A percentile compares a stretch with the other conserved stretches of the same genome.
phyloP scores from a whole-genome alignment of 2,797 vertebrate species.

The Okamejei kenojei region DNA sequence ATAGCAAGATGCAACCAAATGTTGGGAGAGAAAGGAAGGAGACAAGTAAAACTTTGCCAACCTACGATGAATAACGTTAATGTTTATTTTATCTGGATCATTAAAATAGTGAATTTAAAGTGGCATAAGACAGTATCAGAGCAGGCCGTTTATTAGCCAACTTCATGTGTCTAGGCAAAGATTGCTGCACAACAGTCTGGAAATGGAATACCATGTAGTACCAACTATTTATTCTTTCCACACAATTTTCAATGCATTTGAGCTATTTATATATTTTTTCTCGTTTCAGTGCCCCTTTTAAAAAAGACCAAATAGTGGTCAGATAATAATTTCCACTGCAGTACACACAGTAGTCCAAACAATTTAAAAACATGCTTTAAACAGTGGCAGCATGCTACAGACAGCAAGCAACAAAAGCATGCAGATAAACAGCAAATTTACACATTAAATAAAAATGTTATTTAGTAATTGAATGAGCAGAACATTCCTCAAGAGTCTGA shows the following conservation, averaged over 20 bases:
- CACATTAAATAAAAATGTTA: neutral
- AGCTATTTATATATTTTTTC: neutral
- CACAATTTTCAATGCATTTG: neutral
- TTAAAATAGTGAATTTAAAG: neutral
- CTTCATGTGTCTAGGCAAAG: neutral
- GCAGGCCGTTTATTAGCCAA: neutral
- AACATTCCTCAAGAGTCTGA: neutral
- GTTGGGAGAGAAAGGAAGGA: neutral
- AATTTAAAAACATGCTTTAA: neutral
- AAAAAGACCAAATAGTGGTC: neutral
- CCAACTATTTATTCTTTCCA: neutral
- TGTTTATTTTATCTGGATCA: neutral
- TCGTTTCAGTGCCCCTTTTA: neutral
- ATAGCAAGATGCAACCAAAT: neutral
- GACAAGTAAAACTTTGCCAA: neutral
- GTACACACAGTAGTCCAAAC: slow-evolving; percentile 14
- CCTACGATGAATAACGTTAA: neutral
- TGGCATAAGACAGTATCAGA: neutral
- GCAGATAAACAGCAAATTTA: neutral
- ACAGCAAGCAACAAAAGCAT: slow-evolving; percentile 2
- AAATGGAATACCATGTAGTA: neutral
- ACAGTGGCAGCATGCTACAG: neutral
- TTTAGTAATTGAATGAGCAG: neutral
- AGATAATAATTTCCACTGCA: neutral
- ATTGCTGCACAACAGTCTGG: neutral